Percentiles rank a stretch among this genome's conserved stretches.
Conservation (phyloP, 1,140 invertebrate genomes). For the Aphaenogaster ashmeadi region DNA sequence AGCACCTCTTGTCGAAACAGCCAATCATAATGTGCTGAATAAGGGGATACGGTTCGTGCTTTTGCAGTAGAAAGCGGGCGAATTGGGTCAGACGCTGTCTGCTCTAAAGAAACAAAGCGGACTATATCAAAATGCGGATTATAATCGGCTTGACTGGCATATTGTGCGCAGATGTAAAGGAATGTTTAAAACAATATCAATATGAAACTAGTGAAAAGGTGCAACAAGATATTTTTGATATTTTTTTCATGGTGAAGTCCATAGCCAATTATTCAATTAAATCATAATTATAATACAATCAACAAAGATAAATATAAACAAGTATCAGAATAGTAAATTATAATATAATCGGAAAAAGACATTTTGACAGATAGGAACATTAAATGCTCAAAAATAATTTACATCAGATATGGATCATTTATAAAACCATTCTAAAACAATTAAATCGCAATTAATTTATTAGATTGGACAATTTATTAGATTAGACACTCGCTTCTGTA, state of each 20-base stretch:
- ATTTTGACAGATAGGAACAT: neutral
- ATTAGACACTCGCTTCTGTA: neutral
- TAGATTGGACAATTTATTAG: neutral
- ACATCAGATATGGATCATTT: neutral
- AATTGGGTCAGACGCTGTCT: slow-evolving; percentile 43
- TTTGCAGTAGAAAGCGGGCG: slow-evolving; percentile 7
- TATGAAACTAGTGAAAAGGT: neutral
- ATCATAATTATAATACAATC: neutral
- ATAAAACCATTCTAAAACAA: slow-evolving; percentile 11
- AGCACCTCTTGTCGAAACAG: slow-evolving; percentile 25
- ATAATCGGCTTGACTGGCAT: slow-evolving; percentile 45
- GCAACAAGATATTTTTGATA: neutral
- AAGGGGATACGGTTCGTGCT: slow-evolving; percentile 1
- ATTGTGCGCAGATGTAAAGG: neutral
- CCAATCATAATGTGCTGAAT: slow-evolving; percentile 50
- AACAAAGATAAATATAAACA: neutral
- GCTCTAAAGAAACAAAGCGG: slow-evolving; percentile 49
- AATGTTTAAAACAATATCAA: slow-evolving; percentile 3
- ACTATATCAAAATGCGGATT: slow-evolving; percentile 29
- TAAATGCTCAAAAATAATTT: slow-evolving; percentile 1
- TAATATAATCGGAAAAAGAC: neutral
- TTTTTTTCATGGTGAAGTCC: neutral
- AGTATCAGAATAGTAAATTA: neutral
- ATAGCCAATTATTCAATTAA: neutral
- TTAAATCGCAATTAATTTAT: slow-evolving; percentile 8